Percentiles rank a stretch among this genome's conserved stretches.
Conservation (phyloP, 2,113 vertebrate genomes). For the Colius striatus region DNA sequence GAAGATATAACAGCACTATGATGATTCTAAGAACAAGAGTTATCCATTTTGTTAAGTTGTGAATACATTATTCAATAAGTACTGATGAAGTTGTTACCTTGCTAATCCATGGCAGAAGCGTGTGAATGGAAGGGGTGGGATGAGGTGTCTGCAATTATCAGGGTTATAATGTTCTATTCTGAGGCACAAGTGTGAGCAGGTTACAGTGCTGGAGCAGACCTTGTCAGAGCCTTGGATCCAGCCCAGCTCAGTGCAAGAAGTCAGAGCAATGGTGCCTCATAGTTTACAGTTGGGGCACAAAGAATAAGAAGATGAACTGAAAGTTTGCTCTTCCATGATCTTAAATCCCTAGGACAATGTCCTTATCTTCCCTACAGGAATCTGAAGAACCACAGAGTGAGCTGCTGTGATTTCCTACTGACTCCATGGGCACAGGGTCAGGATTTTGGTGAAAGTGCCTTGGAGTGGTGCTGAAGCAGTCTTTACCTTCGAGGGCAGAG, state of each 20-base stretch:
- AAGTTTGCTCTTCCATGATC: background rate
- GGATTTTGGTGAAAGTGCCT: background rate
- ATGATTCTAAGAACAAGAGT: conserved; percentile 14
- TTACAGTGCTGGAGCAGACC: background rate
- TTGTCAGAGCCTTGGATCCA: conserved; percentile 19
- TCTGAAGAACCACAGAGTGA: background rate
- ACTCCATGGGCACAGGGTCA: background rate
- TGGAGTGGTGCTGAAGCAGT: background rate
- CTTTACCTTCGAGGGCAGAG: background rate
- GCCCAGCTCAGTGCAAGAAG: background rate
- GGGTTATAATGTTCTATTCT: conserved; percentile 24
- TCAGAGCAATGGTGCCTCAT: background rate
- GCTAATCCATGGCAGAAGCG: conserved; percentile 6
- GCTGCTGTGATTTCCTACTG: background rate
- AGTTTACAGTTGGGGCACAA: background rate
- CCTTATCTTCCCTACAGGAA: background rate
- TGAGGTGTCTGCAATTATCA: conserved; percentile 35
- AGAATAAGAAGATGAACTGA: background rate
- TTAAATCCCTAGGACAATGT: background rate
- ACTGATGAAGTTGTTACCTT: too few species aligned
- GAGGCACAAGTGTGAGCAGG: conserved; percentile 34
- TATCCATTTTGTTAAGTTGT: too few species aligned
- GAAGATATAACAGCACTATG: background rate
- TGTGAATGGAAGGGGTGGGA: conserved; percentile 36
- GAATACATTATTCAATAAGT: too few species aligned